A percentile compares a stretch with the other conserved stretches of the same genome.
Evolutionary conservation across 2,888 invertebrate species (phyloP).

Genomic region (Antheraea assamensis): DNA sequence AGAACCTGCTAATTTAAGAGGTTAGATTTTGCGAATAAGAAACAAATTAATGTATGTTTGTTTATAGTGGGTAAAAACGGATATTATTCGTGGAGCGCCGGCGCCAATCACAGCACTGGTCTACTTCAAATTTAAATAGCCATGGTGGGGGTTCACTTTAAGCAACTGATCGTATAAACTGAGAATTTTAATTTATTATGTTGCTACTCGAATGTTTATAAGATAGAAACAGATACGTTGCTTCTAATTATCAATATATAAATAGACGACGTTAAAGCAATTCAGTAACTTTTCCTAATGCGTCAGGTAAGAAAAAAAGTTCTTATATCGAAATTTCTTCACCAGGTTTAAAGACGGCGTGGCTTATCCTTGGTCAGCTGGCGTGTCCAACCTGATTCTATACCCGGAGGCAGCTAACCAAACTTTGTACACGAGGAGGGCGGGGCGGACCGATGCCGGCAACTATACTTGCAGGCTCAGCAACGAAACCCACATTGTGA

Average conservation of each 20-base stretch:
- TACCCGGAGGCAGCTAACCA: conserved; percentile 91
- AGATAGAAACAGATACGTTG: neutral
- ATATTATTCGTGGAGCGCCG: neutral
- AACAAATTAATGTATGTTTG: neutral
- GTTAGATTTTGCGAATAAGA: neutral
- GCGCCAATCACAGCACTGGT: conserved; percentile 18
- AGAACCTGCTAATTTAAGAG: neutral
- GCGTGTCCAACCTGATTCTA: conserved; percentile 86
- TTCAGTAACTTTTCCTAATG: too few species aligned
- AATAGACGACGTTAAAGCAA: too few species aligned
- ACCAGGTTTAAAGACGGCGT: conserved; percentile 89
- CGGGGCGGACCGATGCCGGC: conserved; percentile 85
- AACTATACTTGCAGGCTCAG: conserved; percentile 88
- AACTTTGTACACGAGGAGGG: conserved; percentile 87
- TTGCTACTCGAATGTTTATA: neutral
- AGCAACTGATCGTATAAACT: neutral
- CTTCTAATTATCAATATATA: too few species aligned
- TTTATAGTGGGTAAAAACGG: neutral
- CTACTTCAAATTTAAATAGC: conserved; percentile 1
- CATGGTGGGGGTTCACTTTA: neutral
- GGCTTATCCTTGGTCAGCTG: conserved; percentile 89
- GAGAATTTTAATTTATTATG: neutral
- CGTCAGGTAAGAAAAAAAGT: neutral
- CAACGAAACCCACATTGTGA: conserved; percentile 85
- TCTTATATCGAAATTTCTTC: conserved; percentile 18